Evolutionary conservation across 2,888 invertebrate species (phyloP).

Genomic region (Pemphredon lugubris): DNA sequence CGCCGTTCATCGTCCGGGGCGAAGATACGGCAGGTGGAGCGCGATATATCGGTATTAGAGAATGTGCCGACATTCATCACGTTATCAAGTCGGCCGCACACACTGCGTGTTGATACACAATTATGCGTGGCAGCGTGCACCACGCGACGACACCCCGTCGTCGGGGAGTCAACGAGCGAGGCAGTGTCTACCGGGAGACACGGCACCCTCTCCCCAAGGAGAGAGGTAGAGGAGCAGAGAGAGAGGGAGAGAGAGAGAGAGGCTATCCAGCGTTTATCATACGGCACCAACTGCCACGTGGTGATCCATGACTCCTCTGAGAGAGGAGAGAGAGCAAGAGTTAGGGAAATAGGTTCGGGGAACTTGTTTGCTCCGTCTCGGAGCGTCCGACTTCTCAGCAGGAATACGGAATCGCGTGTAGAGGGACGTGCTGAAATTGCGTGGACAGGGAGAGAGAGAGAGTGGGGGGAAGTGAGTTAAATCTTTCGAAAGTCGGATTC

Average conservation of each 20-base stretch:
- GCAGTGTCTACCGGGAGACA: conserved; percentile 25
- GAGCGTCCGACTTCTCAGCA: conserved; percentile 64
- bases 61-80: conserved; percentile 77
- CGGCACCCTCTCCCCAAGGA: conserved; percentile 24
- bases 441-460: conserved; percentile 28
- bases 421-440: conserved; percentile 72
- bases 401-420: conserved; percentile 76
- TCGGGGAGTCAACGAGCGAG: conserved; percentile 29
- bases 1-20: conserved; percentile 55
- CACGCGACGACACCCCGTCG: conserved; percentile 24
- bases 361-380: conserved; percentile 76
- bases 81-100: conserved; percentile 78
- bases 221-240: too few species aligned
- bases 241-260: too few species aligned
- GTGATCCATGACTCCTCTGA: conserved; percentile 80
- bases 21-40: conserved; percentile 46
- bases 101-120: conserved; percentile 79
- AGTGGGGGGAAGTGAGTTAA: conserved; percentile 1
- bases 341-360: conserved; percentile 80
- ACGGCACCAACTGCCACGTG: conserved; percentile 69
- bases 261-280: conserved; percentile 57
- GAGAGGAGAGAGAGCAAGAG: conserved; percentile 71
- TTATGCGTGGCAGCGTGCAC: conserved; percentile 78
- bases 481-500: neutral
- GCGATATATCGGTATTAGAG: conserved; percentile 49